Base-by-base conservation (phyloP, 2,113 vertebrate species). In the Emydura subglobosa region DNA sequence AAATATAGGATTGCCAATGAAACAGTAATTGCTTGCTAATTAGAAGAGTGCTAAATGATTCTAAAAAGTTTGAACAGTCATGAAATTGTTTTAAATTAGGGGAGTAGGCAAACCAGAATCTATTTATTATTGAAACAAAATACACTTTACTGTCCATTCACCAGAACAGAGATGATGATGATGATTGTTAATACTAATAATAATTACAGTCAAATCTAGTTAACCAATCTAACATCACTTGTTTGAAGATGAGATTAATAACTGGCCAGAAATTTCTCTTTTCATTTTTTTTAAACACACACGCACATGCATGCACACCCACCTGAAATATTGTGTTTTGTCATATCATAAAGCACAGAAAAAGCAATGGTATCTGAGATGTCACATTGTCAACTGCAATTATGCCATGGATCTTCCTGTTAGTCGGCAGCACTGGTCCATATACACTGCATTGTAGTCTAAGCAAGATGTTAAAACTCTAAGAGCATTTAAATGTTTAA, bases 401-500 rank as follows among this genome's bases (percentile, higher is more conserved):
- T 81, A 57, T n/a, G 6, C 39, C 72, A 65, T 3, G 14, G 72
- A 90, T 87, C 44, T 72, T 22, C 29, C 39, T 24, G 55, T 91
- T 88, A 29, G 93, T 87, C 29, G 86, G 44, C 5, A 88, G 42
- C 86, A 51, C 31, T 47, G 3, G 44, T 87, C 84, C 34, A 16
- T 7, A 65, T 10, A 4, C 16, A 65, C 12, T 68, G 89, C 10
- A 51, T 83, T 9, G 79, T 72, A 55, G 93, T 29, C 72, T 86
- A 89, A 91, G 44, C 34, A 87, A 13, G 53, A 4, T 79, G 88
- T 86, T 82, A 84, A 65, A 21, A 53, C 11, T 72, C 65, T 83
- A 24, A 91, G 50, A 87, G 80, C 76, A 16, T 80, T 92, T 87
- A 87, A 22, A 34, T 57, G 50, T 14, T 93, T 87, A 91, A 92